Evolutionary conservation across 2,113 vertebrate species (phyloP).

Genomic region (Brienomyrus brachyistius): DNA sequence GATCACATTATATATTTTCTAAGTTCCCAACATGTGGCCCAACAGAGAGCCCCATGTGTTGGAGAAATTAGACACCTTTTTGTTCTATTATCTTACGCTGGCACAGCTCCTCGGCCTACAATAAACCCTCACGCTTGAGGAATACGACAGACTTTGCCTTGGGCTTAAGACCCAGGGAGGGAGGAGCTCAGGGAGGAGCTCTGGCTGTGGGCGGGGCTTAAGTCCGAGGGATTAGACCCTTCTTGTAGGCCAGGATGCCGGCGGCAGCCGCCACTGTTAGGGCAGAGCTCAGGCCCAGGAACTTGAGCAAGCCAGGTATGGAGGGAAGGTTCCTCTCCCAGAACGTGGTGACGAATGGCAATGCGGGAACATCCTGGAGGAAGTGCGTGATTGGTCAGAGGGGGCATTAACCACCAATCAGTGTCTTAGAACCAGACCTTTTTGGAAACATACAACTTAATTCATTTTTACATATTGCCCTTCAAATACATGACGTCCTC

Average conservation of each 20-base stretch:
- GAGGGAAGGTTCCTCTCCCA: conserved; percentile 88
- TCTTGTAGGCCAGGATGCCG: conserved; percentile 69
- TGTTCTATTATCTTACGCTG: conserved; percentile 3
- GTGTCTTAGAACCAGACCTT: not conserved
- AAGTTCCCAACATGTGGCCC: not conserved
- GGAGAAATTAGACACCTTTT: not conserved
- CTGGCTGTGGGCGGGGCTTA: conserved; percentile 36
- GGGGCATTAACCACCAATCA: not conserved
- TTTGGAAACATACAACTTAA: not conserved
- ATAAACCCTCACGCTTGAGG: not conserved
- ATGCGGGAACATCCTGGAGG: conserved; percentile 75
- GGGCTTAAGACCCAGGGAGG: not conserved
- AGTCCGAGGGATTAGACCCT: conserved; percentile 58
- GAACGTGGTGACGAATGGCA: conserved; percentile 74
- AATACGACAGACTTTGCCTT: conserved; percentile 28
- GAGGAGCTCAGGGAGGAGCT: not conserved
- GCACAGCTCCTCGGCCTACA: conserved; percentile 6
- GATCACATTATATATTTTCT: not conserved
- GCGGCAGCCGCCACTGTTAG: conserved; percentile 57
- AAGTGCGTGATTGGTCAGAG: not conserved
- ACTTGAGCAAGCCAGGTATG: conserved; percentile 72
- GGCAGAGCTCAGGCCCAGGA: conserved; percentile 69
- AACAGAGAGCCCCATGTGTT: not conserved
- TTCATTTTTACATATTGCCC: not conserved
- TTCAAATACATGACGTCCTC: not conserved